Evolutionary conservation across 1,140 invertebrate species (phyloP), one percentile per base, ranked within the genome.

Genomic region (Ips typographus): DNA sequence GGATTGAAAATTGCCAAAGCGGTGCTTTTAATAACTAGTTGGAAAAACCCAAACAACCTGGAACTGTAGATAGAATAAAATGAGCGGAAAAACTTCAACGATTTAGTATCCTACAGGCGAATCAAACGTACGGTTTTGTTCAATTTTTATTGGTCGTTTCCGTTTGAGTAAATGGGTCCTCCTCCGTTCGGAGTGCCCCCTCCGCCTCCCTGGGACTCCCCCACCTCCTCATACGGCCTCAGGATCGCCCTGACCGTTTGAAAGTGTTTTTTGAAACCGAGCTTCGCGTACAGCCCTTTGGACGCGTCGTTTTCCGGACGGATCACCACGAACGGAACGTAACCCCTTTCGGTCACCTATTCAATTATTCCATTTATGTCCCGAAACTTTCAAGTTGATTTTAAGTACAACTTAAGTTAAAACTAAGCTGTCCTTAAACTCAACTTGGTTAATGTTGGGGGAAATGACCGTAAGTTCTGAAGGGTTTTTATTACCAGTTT

Each of bases 241-340:
- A 93, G 85, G 59, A 89, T 88, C 76, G 90, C 90, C 62, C 91
- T 85, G 49, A 90, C 88, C 70, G 89, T 92, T 79, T 90, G 85
- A 76, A 90, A 93, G 74, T 87, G 84, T 80, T 86, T 91, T 74
- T 86, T 86, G 81, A 92, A 93, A 69, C 91, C 90, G 75, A 93
- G 84, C 77, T 93, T 93, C 53, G 84, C 87, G 80, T 93, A 93
- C 39, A 93, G 83, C 74, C 87, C 89, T 74, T 89, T 87, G 71
- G 91, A 93, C 51, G 91, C 90, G 79, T 92, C 89, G 79, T 93
- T 93, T 79, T 92, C 90, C 62, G 91, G 91, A 82, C 91, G 88
- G 83, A 94, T 93, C 65, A 94, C 90, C 62, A 94, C 91, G 79
- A 92, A 94, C 8, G 91, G 91, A 68, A 87, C 86, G 79, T 93